These are phyloP conservation scores for Styela clava DNA, from an alignment of 23 tunicate species.

Conservation along the genomic window DNA sequence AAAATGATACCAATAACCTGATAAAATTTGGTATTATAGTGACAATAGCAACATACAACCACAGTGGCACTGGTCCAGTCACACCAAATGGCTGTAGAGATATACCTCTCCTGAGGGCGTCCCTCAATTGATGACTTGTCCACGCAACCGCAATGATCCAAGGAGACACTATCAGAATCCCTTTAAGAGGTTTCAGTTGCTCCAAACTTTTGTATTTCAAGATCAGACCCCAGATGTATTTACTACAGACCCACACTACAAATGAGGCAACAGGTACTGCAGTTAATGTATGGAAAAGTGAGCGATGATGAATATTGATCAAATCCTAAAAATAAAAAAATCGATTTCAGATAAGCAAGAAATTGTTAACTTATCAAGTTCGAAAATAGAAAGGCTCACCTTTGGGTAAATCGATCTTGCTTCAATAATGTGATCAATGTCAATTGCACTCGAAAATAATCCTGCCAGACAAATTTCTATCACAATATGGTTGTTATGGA, in stretches of 20 bases:
- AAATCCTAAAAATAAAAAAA: conserved; percentile 29
- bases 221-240: conserved; percentile 1
- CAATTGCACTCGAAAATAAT: conserved; percentile 45
- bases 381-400: no score
- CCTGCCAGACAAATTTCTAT: conserved; percentile 44
- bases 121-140: conserved; percentile 57
- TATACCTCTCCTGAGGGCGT: conserved; percentile 46
- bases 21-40: conserved; percentile 6
- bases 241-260: conserved; percentile 3
- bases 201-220: neutral
- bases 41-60: conserved; percentile 24
- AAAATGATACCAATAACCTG: neutral
- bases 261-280: conserved; percentile 42
- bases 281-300: conserved; percentile 34
- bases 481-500: neutral
- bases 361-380: no score
- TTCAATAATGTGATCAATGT: conserved; percentile 56
- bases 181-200: neutral
- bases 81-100: conserved; percentile 40
- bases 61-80: conserved; percentile 22
- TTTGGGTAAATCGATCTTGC: conserved; percentile 42
- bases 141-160: conserved; percentile 36
- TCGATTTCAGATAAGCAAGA: neutral
- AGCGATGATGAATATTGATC: conserved; percentile 27
- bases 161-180: neutral